These are phyloP conservation scores for Leucopsar rothschildi DNA, from an alignment of 2,113 vertebrate species.

Conservation along the genomic window DNA sequence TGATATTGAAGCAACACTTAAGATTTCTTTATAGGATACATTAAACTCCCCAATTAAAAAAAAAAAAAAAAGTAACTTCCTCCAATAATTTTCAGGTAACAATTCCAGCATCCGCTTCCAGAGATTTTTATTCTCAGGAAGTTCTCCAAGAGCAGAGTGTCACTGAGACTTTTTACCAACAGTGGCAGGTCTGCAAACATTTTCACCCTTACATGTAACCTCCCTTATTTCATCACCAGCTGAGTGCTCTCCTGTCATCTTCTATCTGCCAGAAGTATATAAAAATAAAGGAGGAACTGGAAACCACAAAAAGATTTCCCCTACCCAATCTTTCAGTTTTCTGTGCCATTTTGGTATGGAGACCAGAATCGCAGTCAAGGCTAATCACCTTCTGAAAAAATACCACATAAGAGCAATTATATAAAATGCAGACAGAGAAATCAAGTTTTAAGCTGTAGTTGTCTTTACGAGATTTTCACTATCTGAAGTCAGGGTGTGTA, in stretches of 20 bases:
- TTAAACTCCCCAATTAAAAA: not conserved
- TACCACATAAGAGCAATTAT: not conserved
- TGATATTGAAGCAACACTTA: not conserved
- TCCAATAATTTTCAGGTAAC: not conserved
- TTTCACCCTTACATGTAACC: not conserved
- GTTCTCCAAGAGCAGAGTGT: not conserved
- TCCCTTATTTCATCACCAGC: not conserved
- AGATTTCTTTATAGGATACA: not conserved
- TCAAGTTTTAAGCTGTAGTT: not conserved
- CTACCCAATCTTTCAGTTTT: not conserved
- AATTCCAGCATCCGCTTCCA: not conserved
- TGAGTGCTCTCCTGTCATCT: not conserved
- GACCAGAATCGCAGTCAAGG: not conserved
- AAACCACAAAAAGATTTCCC: not conserved
- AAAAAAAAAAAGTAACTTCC: not conserved
- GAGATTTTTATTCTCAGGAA: not conserved
- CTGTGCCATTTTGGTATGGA: not conserved
- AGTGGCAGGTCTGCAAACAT: not conserved
- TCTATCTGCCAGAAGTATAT: not conserved
- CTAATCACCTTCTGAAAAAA: not conserved
- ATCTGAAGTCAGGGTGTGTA: not conserved
- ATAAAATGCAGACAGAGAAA: not conserved
- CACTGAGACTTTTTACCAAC: not conserved
- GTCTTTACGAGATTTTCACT: not conserved
- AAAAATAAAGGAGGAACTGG: not conserved